Evolutionary conservation across 2,888 invertebrate genomes (phyloP), one percentile per base, ranked within the genome.

Genomic region (Diplolepis rosae): DNA sequence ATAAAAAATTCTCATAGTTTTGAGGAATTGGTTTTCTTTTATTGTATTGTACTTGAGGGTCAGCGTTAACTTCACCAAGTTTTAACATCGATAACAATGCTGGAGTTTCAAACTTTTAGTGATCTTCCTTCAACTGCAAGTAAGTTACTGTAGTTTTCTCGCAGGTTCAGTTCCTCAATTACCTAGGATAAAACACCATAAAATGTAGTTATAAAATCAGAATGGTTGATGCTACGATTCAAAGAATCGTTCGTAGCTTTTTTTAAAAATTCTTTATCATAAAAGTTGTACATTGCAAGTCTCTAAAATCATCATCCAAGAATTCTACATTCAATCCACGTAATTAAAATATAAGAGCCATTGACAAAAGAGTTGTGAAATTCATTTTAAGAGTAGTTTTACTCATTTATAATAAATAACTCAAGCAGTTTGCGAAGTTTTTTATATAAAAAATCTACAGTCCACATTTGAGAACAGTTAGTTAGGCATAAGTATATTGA

Each of bases 91-190:
- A 52, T 52, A 52, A 52, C 51, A 27, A 27, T 52, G 27, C 27
- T 52, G 51, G 27, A 28, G 51, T 52, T 52, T 52, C 51, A 27
- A 52, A 27, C 51, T 52, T 27, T 52, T 27, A 52, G 51, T 52
- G 51, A n/a, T 52, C n/a, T 52, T 27, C 28, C n/a, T 52, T 27
- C 28, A 28, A 52, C 51, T 52, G 13, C 27, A 5, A 28, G 51
- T 27, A 52, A 27, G 51, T 52, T 52, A 52, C 51, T 52, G 51
- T 27, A 52, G 51, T 27, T 51, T 45, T 45, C 45, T 45, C 45
- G 45, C 18, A 18, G 27, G 51, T 13, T 28, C 28, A 52, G 51
- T 52, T 52, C 51, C 51, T 27, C 51, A 52, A 52, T 52, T 52
- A 52, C 51, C 27, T 15, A 27, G 27, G 28, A 52, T 52, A 52